Evolutionary conservation across 2,888 invertebrate species (phyloP).

Genomic region (Apodemia duryi): DNA sequence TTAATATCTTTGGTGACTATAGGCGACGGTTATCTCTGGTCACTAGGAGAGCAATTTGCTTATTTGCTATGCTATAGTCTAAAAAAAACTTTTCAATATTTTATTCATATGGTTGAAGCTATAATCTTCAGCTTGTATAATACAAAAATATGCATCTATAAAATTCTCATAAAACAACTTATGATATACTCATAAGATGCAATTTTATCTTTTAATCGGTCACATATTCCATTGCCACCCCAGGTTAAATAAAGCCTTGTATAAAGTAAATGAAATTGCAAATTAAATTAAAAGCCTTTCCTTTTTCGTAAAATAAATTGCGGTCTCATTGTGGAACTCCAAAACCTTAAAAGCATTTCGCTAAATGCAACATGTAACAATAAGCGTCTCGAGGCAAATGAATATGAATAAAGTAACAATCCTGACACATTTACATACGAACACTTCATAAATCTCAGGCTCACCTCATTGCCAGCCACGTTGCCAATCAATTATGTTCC

Average conservation of each 20-base stretch:
- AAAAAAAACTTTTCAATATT: no score
- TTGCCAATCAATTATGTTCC: constrained; percentile 34
- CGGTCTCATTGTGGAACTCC: not conserved
- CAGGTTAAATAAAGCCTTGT: not conserved
- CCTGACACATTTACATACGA: constrained; percentile 50
- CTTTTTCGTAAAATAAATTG: constrained; percentile 4
- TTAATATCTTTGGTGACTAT: no score
- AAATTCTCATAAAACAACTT: no score
- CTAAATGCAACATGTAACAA: constrained; percentile 6
- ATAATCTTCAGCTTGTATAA: no score
- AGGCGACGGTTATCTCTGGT: no score
- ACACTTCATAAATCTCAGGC: constrained; percentile 54
- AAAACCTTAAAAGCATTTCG: constrained; percentile 15
- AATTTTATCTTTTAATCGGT: not conserved
- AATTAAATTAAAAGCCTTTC: constrained; percentile 5
- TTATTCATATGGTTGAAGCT: no score
- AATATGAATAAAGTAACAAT: constrained; percentile 22
- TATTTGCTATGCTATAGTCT: no score
- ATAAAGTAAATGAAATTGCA: not conserved
- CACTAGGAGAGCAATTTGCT: no score
- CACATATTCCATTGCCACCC: not conserved
- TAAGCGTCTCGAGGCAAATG: constrained; percentile 16
- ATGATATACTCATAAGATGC: no score
- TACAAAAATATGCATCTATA: no score
- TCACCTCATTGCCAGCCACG: constrained; percentile 45